Evolutionary conservation across 2,113 vertebrate species (phyloP).

Genomic region (Larimichthys crocea): DNA sequence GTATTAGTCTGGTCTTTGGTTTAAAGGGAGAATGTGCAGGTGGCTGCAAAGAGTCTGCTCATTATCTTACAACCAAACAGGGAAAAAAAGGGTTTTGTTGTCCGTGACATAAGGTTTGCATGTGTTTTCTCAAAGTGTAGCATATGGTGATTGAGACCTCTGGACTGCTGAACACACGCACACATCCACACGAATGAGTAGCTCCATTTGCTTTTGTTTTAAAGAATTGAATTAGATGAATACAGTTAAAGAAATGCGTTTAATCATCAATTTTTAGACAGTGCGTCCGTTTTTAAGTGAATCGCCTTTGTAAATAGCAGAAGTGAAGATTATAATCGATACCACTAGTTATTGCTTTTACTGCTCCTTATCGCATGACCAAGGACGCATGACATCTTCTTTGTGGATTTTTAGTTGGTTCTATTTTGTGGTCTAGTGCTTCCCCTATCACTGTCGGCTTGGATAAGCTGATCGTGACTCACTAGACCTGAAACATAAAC

Average conservation of each 20-base stretch:
- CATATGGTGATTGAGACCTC: conserved; percentile 42
- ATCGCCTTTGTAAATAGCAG: conserved; percentile 50
- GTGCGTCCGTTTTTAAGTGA: background rate
- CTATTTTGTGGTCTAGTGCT: conserved; percentile 76
- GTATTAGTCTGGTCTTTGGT: conserved; percentile 24
- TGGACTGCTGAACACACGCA: conserved; percentile 2
- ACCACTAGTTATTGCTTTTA: conserved; percentile 61
- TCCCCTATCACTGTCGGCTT: conserved; percentile 57
- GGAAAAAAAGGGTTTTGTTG: background rate
- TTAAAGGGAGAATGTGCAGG: conserved; percentile 34
- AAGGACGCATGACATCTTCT: conserved; percentile 60
- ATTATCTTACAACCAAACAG: conserved; percentile 15
- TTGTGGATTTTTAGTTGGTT: conserved; percentile 72
- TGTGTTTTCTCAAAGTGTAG: conserved; percentile 7
- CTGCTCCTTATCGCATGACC: conserved; percentile 68
- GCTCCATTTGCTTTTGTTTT: background rate
- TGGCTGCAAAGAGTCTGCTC: conserved; percentile 31
- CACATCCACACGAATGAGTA: background rate
- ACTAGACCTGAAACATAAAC: conserved; percentile 76
- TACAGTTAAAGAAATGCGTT: background rate
- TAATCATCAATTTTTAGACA: background rate
- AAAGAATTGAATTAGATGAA: conserved; percentile 1
- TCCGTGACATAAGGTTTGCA: conserved; percentile 3
- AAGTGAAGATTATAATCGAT: conserved; percentile 57
- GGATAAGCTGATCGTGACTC: conserved; percentile 78